A percentile compares a stretch with the other conserved stretches of the same genome.
phyloP scores from a whole-genome alignment of 2,888 invertebrate species.

The Endotricha flammealis region DNA sequence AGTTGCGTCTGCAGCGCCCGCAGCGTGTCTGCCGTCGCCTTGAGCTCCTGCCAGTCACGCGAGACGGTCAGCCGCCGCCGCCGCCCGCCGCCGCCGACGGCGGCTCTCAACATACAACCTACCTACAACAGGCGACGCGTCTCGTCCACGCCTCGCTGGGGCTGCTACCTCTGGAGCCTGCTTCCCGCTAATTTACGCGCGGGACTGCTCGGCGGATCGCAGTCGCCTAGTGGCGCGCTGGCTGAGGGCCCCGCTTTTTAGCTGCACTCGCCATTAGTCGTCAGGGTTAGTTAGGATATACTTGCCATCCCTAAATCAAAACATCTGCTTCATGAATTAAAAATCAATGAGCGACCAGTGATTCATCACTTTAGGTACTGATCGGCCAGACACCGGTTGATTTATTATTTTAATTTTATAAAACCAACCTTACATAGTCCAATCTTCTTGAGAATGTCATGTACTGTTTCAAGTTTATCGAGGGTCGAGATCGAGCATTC shows the following conservation, averaged over 20 bases:
- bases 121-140: conserved; percentile 44
- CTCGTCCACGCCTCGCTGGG: conserved; percentile 44
- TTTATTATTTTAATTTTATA: neutral
- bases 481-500: neutral
- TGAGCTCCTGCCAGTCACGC: conserved; percentile 84
- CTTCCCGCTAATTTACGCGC: conserved; percentile 19
- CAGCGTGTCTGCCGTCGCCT: conserved; percentile 90
- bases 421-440: conserved; percentile 2
- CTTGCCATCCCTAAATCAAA: conserved; percentile 3
- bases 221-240: conserved; percentile 1
- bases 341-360: conserved; percentile 7
- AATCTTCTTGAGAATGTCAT: conserved; percentile 1
- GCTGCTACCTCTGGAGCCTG: conserved; percentile 26
- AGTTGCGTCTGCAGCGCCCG: conserved; percentile 88
- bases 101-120: conserved; percentile 45
- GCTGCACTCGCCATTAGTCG: conserved; percentile 7
- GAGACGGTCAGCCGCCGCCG: conserved; percentile 60
- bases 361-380: conserved; percentile 4
- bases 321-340: conserved; percentile 6
- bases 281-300: conserved; percentile 5
- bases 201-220: conserved; percentile 3
- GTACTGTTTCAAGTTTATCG: neutral
- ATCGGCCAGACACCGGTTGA: conserved; percentile 3
- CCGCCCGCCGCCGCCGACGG: conserved; percentile 50
- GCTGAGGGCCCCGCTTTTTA: conserved; percentile 3